Percentiles rank a stretch among this genome's conserved stretches.
These are phyloP conservation scores for Aricia artaxerxes DNA, from an alignment of 2,888 invertebrate species.

Conservation along the genomic window DNA sequence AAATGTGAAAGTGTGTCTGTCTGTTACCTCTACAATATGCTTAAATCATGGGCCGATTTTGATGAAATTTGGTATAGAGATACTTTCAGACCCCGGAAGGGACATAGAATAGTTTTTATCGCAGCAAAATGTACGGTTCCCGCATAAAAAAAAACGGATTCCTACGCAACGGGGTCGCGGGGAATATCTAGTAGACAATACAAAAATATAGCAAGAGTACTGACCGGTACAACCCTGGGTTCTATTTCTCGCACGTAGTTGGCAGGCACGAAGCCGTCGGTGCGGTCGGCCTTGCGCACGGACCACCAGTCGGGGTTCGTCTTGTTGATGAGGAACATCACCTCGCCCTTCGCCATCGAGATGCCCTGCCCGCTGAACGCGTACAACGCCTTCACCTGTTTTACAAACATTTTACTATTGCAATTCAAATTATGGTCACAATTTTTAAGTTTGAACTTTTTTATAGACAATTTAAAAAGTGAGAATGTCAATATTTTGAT, in stretches of 20 bases:
- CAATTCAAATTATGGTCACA: no score
- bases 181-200: no score
- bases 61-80: background rate
- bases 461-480: no score
- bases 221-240: conserved; percentile 87
- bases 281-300: conserved; percentile 94
- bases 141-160: no score
- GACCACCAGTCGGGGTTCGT: conserved; percentile 99
- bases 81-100: background rate
- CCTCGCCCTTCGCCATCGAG: conserved; percentile 94
- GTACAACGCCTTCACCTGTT: conserved; percentile 87
- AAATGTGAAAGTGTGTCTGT: background rate
- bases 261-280: conserved; percentile 98
- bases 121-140: no score
- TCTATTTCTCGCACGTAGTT: conserved; percentile 97
- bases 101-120: background rate
- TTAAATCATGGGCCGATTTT: background rate
- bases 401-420: background rate
- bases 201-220: conserved; percentile 39
- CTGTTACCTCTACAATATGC: background rate
- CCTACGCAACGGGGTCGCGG: no score
- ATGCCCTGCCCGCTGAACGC: conserved; percentile 96
- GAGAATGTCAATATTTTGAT: no score
- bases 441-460: no score
- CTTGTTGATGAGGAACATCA: conserved; percentile 95